Evolutionary conservation across 2,797 vertebrate genomes (phyloP).

Genomic region (Acrocephalus scirpaceus): DNA sequence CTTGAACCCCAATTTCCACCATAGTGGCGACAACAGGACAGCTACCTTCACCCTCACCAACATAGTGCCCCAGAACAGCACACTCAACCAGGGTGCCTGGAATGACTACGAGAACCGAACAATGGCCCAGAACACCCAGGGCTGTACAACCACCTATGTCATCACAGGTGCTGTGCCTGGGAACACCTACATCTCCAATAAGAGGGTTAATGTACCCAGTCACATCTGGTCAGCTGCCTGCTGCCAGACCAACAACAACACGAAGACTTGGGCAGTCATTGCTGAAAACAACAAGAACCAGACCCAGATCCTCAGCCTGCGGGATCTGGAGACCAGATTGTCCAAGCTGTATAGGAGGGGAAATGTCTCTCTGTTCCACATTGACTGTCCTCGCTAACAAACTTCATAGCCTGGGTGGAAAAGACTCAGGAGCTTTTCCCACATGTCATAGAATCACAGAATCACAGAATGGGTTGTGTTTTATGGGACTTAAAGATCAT

Average conservation of each 20-base stretch:
- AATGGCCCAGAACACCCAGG: background rate
- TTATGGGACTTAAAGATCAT: background rate
- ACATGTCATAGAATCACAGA: background rate
- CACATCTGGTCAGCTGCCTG: background rate
- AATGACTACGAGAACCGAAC: accelerated
- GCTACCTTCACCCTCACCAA: background rate
- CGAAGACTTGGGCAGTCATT: background rate
- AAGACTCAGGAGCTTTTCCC: background rate
- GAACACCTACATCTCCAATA: accelerated
- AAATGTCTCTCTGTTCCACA: background rate
- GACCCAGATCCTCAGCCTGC: background rate
- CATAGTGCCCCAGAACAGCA: background rate
- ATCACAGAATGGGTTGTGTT: background rate
- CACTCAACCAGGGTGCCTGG: background rate
- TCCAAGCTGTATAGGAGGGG: background rate
- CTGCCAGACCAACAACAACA: background rate
- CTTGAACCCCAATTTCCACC: background rate
- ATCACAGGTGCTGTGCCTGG: background rate
- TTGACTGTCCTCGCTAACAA: background rate
- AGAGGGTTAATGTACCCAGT: background rate
- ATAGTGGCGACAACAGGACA: accelerated
- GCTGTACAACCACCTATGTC: accelerated
- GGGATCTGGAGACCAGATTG: accelerated
- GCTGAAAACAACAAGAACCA: background rate
- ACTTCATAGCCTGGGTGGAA: background rate